Conservation (phyloP, 2,888 invertebrate genomes). For the Andrena minutula region DNA sequence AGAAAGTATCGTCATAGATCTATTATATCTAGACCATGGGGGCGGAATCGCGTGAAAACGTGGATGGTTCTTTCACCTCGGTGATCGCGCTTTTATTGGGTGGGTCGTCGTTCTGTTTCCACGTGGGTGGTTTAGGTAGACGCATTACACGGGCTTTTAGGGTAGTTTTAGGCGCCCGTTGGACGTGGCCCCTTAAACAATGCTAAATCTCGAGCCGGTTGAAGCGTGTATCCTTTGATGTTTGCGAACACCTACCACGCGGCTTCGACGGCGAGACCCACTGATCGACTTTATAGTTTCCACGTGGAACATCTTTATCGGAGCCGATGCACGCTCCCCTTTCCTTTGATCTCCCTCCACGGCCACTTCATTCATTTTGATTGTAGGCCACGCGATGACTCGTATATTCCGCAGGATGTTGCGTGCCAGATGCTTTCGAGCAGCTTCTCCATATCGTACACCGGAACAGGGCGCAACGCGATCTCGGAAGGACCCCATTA, state of each 20-base stretch:
- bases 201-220: constrained; percentile 50
- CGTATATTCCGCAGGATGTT: constrained; percentile 59
- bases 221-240: constrained; percentile 57
- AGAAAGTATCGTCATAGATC: constrained; percentile 21
- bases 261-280: constrained; percentile 26
- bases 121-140: constrained; percentile 66
- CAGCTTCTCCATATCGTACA: constrained; percentile 51
- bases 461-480: constrained; percentile 40
- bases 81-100: constrained; percentile 60
- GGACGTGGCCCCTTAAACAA: constrained; percentile 60
- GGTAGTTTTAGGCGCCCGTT: constrained; percentile 58
- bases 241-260: constrained; percentile 62
- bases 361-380: constrained; percentile 56
- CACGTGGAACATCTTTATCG: constrained; percentile 57
- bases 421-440: constrained; percentile 62
- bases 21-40: constrained; percentile 29
- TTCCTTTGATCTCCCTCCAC: constrained; percentile 55
- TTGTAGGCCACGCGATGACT: constrained; percentile 66
- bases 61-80: constrained; percentile 33
- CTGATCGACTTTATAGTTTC: constrained; percentile 39
- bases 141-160: constrained; percentile 62
- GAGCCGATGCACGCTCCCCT: constrained; percentile 48
- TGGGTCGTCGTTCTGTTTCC: constrained; percentile 30
- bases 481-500: constrained; percentile 37
- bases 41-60: constrained; percentile 60